A percentile compares a stretch with the other conserved stretches of the same genome.
These are phyloP conservation scores for Pantherophis vulpinus DNA, from an alignment of 2,797 vertebrate genomes.

Conservation along the genomic window DNA sequence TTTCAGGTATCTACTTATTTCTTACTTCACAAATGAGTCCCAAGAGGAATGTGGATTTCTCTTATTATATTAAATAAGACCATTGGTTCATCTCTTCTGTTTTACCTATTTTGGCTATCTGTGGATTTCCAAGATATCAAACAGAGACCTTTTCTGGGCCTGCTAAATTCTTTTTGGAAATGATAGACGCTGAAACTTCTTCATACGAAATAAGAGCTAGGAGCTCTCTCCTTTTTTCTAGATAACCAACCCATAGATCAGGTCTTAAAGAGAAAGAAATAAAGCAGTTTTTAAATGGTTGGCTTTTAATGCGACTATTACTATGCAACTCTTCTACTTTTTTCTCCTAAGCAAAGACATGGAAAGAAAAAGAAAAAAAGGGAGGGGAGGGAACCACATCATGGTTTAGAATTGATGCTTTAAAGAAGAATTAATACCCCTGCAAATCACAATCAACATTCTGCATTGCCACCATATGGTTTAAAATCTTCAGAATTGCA, in stretches of 20 bases:
- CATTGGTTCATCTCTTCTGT: conserved; percentile 5
- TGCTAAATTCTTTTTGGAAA: neutral
- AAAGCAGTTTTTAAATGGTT: neutral
- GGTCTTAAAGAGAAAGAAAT: neutral
- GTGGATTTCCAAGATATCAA: neutral
- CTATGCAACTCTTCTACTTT: neutral
- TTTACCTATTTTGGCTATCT: conserved; percentile 1
- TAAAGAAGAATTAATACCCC: neutral
- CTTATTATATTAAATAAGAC: conserved; percentile 21
- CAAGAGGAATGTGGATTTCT: neutral
- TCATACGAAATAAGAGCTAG: neutral
- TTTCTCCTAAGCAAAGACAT: neutral
- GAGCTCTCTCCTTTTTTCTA: neutral
- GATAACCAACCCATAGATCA: neutral
- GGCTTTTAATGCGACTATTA: neutral
- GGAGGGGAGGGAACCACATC: neutral
- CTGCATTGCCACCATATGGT: neutral
- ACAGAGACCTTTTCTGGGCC: neutral
- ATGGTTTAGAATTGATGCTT: neutral
- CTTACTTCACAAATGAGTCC: conserved; percentile 17
- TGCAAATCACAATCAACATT: neutral
- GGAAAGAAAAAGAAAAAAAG: neutral
- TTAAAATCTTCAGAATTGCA: neutral
- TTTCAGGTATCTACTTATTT: conserved; percentile 11
- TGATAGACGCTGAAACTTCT: neutral